These are phyloP conservation scores for Lycaena phlaeas DNA, from an alignment of 2,888 invertebrate species.

Conservation along the genomic window DNA sequence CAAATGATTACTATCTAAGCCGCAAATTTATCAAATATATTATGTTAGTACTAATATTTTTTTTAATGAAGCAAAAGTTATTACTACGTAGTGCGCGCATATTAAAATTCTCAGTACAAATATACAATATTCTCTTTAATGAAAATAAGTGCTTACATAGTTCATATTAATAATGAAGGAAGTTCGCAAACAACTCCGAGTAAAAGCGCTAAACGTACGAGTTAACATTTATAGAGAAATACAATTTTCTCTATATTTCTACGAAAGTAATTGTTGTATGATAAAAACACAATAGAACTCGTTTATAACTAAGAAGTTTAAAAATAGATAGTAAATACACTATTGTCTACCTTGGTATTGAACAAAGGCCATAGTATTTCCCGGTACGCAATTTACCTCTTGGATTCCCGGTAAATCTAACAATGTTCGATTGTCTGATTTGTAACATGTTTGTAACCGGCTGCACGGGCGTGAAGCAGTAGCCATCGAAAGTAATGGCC, in stretches of 20 bases:
- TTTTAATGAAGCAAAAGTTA: too few species aligned
- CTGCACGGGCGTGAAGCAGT: slow-evolving; percentile 1
- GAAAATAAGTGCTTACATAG: too few species aligned
- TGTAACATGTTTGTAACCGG: slow-evolving; percentile 1
- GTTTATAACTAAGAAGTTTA: background rate
- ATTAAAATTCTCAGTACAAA: too few species aligned
- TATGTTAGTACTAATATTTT: too few species aligned
- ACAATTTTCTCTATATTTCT: background rate
- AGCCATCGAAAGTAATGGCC: slow-evolving; percentile 4
- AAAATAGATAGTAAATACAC: slow-evolving; percentile 2
- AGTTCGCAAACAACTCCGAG: too few species aligned
- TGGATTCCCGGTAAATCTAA: slow-evolving; percentile 39
- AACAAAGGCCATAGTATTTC: slow-evolving; percentile 46
- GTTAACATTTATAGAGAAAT: background rate
- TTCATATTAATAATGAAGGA: too few species aligned
- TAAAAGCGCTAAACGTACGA: too few species aligned
- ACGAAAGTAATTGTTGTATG: background rate
- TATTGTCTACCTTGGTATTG: slow-evolving; percentile 46
- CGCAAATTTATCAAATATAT: too few species aligned
- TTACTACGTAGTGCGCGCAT: too few species aligned
- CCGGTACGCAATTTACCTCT: slow-evolving; percentile 42
- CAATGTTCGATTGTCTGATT: slow-evolving; percentile 45
- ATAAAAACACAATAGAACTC: slow-evolving; percentile 6
- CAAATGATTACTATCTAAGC: too few species aligned
- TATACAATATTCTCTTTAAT: too few species aligned